Percentiles rank a stretch among this genome's conserved stretches.
Evolutionary conservation across 2,113 vertebrate genomes (phyloP).

Genomic region (Melanostigma gelatinosum): DNA sequence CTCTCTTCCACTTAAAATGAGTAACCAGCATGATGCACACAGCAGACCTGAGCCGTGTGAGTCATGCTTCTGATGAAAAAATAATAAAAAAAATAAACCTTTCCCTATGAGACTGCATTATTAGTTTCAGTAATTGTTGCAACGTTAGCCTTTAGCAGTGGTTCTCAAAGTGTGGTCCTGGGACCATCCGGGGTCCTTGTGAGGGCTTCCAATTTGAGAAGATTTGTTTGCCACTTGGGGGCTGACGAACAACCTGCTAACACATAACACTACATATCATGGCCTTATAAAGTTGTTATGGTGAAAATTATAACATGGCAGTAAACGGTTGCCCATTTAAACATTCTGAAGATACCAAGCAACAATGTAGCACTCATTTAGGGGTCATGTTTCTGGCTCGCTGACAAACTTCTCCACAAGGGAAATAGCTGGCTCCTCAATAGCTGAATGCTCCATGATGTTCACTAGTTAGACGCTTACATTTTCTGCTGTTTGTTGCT

Average conservation of each 20-base stretch:
- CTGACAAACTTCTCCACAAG: not conserved
- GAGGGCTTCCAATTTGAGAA: not conserved
- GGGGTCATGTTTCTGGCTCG: not conserved
- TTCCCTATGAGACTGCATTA: constrained; percentile 1
- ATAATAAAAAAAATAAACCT: not conserved
- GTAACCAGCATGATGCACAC: constrained; percentile 5
- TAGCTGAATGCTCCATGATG: not conserved
- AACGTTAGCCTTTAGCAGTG: constrained; percentile 4
- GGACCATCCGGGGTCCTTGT: not conserved
- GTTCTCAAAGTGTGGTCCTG: not conserved
- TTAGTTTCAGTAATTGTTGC: constrained; percentile 2
- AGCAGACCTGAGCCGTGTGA: constrained; percentile 23
- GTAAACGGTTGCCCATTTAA: constrained; percentile 2
- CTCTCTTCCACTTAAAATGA: not conserved
- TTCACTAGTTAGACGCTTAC: not conserved
- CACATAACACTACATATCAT: not conserved
- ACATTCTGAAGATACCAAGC: not conserved
- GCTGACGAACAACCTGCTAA: not conserved
- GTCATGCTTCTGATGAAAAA: constrained; percentile 14
- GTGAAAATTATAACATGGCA: not conserved
- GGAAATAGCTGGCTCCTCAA: not conserved
- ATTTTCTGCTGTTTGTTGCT: too few relatives aligned
- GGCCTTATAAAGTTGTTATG: not conserved
- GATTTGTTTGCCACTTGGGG: too few relatives aligned
- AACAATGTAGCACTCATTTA: not conserved